Percentiles rank a stretch among this genome's conserved stretches.
Evolutionary conservation across 2,113 vertebrate species (phyloP).

Genomic region (Phodopus roborovskii): DNA sequence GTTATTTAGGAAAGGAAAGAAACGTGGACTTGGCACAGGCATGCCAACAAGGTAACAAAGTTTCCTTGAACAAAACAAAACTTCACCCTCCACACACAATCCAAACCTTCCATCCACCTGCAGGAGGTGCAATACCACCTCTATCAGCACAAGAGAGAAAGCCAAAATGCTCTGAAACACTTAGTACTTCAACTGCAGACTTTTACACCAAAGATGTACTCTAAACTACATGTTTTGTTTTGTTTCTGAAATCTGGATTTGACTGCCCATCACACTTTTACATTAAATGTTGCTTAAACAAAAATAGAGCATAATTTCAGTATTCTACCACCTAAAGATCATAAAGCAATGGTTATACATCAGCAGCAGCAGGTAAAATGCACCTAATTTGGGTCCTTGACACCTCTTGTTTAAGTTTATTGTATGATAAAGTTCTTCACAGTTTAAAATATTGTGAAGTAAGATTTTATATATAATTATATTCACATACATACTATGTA

Average conservation of each 20-base stretch:
- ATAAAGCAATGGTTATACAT: conserved; percentile 83
- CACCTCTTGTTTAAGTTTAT: conserved; percentile 83
- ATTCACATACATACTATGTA: conserved; percentile 86
- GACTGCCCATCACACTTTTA: conserved; percentile 70
- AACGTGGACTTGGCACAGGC: conserved; percentile 69
- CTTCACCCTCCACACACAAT: conserved; percentile 56
- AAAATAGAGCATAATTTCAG: conserved; percentile 84
- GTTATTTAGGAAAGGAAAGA: conserved; percentile 66
- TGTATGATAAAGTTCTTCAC: conserved; percentile 88
- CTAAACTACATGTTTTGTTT: background rate
- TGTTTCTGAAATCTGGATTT: conserved; percentile 62
- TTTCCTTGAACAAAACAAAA: conserved; percentile 68
- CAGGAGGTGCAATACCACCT: conserved; percentile 74
- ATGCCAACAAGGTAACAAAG: conserved; percentile 58
- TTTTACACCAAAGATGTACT: conserved; percentile 61
- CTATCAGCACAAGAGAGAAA: conserved; percentile 64
- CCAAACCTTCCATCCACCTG: conserved; percentile 62
- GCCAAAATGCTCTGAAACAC: conserved; percentile 68
- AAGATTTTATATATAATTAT: conserved; percentile 87
- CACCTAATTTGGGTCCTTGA: conserved; percentile 86
- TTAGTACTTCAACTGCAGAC: conserved; percentile 59
- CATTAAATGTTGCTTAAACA: conserved; percentile 81
- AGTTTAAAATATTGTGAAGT: conserved; percentile 92
- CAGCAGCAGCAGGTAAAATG: conserved; percentile 85
- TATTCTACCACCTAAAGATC: conserved; percentile 82